Evolutionary conservation across 2,113 vertebrate genomes (phyloP).

Genomic region (Brienomyrus longianalis): DNA sequence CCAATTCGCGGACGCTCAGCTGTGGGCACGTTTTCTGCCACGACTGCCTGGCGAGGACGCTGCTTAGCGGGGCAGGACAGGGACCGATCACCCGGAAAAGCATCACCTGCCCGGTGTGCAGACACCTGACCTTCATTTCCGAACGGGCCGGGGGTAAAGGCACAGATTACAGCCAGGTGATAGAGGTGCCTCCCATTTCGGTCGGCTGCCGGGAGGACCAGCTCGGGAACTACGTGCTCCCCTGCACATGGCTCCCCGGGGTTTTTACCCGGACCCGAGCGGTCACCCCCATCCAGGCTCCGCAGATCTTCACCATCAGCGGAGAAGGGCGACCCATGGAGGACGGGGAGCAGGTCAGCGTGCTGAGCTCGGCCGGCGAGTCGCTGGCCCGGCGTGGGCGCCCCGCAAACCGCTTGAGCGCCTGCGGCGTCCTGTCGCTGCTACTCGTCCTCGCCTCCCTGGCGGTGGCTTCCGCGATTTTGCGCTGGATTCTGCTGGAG

Average conservation of each 20-base stretch:
- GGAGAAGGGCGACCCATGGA: conserved; percentile 73
- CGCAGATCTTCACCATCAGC: conserved; percentile 83
- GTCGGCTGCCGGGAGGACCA: conserved; percentile 18
- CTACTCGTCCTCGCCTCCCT: neutral
- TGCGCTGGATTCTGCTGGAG: neutral
- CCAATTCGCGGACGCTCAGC: conserved; percentile 68
- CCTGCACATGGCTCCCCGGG: conserved; percentile 32
- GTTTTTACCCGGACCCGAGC: conserved; percentile 33
- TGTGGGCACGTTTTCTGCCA: conserved; percentile 91
- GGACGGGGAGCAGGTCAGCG: conserved; percentile 58
- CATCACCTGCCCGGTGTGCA: conserved; percentile 82
- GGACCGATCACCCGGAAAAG: conserved; percentile 63
- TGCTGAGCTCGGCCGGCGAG: conserved; percentile 31
- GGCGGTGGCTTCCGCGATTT: neutral
- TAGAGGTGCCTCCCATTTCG: conserved; percentile 62
- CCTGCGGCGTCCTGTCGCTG: neutral
- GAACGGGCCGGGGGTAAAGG: conserved; percentile 10
- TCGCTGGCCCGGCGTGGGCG: conserved; percentile 44
- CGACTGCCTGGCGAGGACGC: conserved; percentile 89
- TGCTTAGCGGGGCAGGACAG: conserved; percentile 63
- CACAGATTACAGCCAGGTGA: conserved; percentile 34
- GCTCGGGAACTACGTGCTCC: conserved; percentile 20
- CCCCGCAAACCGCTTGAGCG: conserved; percentile 36
- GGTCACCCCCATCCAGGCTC: conserved; percentile 45
- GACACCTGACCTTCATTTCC: conserved; percentile 84